A percentile compares a stretch with the other conserved stretches of the same genome.
These are phyloP conservation scores for Palloptera scutellata DNA, from an alignment of 2,888 invertebrate species.

Conservation along the genomic window DNA sequence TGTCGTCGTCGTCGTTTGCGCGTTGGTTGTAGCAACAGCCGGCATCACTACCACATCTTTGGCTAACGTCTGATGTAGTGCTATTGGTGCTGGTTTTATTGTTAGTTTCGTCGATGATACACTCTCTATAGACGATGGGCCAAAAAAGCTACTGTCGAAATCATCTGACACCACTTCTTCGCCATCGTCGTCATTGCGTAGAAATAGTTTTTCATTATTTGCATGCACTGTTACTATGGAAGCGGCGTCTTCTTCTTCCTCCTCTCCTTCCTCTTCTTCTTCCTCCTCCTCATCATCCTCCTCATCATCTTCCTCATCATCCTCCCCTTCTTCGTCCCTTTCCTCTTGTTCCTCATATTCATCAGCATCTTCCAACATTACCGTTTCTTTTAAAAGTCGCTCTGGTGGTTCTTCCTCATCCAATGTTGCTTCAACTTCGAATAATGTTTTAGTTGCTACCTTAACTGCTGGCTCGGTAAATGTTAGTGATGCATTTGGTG, in stretches of 20 bases:
- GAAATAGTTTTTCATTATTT: conserved; percentile 61
- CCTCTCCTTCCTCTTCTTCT: conserved; percentile 59
- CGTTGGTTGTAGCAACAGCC: conserved; percentile 20
- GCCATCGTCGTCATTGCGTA: conserved; percentile 56
- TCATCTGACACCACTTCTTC: conserved; percentile 40
- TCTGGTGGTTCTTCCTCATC: conserved; percentile 47
- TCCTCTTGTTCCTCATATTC: conserved; percentile 41
- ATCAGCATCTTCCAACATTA: conserved; percentile 26
- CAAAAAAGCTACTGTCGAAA: conserved; percentile 45
- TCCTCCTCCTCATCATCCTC: conserved; percentile 61
- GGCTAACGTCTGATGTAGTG: conserved; percentile 57
- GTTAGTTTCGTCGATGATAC: conserved; percentile 51
- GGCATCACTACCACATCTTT: conserved; percentile 45
- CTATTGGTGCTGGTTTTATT: conserved; percentile 53
- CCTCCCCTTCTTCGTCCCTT: conserved; percentile 30
- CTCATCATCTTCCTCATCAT: conserved; percentile 19
- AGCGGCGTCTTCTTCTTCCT: conserved; percentile 68
- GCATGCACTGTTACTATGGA: conserved; percentile 66
- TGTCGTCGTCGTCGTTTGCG: conserved; percentile 13
- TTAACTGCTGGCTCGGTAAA: conserved; percentile 4
- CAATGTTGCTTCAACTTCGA: conserved; percentile 35
- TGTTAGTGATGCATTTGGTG: conserved; percentile 37
- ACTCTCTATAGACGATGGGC: conserved; percentile 55
- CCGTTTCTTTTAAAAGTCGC: conserved; percentile 20
- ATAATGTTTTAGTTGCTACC: conserved; percentile 1